Conservation (phyloP, 2,888 invertebrate genomes). For the Agrypnus murinus region DNA sequence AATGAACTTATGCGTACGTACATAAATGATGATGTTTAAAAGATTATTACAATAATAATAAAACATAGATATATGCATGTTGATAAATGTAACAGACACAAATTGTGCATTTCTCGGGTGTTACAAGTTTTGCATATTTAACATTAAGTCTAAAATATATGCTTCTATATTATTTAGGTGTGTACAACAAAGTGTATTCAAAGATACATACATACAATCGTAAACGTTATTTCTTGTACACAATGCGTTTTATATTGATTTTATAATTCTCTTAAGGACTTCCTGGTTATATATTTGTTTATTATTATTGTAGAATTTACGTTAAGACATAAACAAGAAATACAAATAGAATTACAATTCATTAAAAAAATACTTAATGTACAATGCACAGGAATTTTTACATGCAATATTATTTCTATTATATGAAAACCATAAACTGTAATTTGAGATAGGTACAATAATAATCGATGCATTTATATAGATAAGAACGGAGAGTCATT, state of each 20-base stretch:
- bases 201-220: not conserved
- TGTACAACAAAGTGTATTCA: conserved; percentile 22
- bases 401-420: no score
- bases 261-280: conserved; percentile 3
- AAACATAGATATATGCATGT: not conserved
- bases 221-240: conserved; percentile 1
- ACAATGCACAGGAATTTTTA: no score
- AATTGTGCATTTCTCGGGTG: conserved; percentile 26
- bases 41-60: conserved; percentile 3
- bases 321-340: no score
- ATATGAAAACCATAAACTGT: no score
- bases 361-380: no score
- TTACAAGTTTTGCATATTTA: conserved; percentile 24
- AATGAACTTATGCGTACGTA: no score
- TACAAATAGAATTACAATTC: no score
- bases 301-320: no score
- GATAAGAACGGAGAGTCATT: no score
- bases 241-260: conserved; percentile 5
- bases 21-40: not conserved
- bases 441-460: no score
- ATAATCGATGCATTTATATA: no score
- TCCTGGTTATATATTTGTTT: conserved; percentile 15
- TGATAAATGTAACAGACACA: conserved; percentile 12
- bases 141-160: conserved; percentile 22
- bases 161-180: conserved; percentile 20